A percentile compares a stretch with the other conserved stretches of the same genome.
Conservation (phyloP, 2,888 invertebrate species). For the Drosophila pseudotakahashii region DNA sequence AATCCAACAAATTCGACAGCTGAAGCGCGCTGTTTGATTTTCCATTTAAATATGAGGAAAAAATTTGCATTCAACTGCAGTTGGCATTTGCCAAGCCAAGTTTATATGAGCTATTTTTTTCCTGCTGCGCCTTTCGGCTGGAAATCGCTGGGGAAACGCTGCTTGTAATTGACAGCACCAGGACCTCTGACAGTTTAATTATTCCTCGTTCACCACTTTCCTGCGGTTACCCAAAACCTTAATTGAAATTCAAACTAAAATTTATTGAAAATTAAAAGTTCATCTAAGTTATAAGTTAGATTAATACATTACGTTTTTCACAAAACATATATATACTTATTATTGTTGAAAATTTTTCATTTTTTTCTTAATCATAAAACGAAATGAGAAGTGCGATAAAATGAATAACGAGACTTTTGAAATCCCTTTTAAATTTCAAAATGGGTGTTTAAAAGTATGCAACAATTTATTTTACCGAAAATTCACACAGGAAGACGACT, state of each 20-base stretch:
- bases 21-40: slow-evolving; percentile 59
- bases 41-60: slow-evolving; percentile 54
- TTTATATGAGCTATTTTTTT: slow-evolving; percentile 13
- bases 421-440: too few relatives aligned
- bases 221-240: slow-evolving; percentile 41
- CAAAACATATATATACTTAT: too few relatives aligned
- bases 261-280: not conserved
- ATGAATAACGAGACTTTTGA: too few relatives aligned
- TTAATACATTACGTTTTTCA: too few relatives aligned
- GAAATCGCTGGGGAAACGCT: slow-evolving; percentile 14
- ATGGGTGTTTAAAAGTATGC: too few relatives aligned
- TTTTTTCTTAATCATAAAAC: too few relatives aligned
- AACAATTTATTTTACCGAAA: too few relatives aligned
- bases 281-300: too few relatives aligned
- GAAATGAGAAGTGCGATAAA: too few relatives aligned
- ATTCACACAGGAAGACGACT: too few relatives aligned
- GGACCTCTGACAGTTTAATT: slow-evolving; percentile 70
- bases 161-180: slow-evolving; percentile 63
- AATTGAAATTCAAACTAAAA: slow-evolving; percentile 23
- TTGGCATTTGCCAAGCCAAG: slow-evolving; percentile 33
- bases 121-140: slow-evolving; percentile 19
- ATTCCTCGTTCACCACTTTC: slow-evolving; percentile 47
- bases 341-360: too few relatives aligned
- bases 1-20: slow-evolving; percentile 26
- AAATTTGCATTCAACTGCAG: slow-evolving; percentile 53